Percentiles rank a stretch among this genome's conserved stretches.
These are phyloP conservation scores for Bombus difficillimus DNA, from an alignment of 1,140 invertebrate genomes.

Conservation along the genomic window DNA sequence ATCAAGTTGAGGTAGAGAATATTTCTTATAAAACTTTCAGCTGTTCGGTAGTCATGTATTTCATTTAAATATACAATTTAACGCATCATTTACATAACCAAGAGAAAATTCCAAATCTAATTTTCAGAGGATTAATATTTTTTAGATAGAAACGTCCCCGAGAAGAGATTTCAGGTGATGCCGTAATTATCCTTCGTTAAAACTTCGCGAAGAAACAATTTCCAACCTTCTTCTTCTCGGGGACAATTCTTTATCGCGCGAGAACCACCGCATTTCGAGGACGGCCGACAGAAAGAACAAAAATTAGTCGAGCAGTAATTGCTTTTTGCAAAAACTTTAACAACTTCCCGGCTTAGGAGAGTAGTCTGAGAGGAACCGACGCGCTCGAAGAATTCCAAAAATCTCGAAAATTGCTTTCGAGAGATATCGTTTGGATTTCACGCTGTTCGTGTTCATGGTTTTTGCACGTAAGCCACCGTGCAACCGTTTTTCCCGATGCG, in stretches of 20 bases:
- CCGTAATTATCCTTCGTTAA: slow-evolving; percentile 41
- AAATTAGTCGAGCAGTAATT: slow-evolving; percentile 27
- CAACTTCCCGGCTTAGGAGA: slow-evolving; percentile 4
- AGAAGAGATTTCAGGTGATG: too few species aligned
- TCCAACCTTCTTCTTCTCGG: not conserved
- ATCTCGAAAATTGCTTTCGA: not conserved
- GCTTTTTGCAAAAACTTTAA: slow-evolving; percentile 38
- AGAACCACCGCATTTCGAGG: not conserved
- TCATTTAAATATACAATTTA: not conserved
- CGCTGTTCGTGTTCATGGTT: not conserved
- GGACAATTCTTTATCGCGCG: slow-evolving; percentile 26
- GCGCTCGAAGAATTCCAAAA: not conserved
- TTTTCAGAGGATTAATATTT: slow-evolving; percentile 25
- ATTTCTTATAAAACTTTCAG: not conserved
- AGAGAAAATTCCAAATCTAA: not conserved
- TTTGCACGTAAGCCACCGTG: not conserved
- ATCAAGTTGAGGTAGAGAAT: not conserved
- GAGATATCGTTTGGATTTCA: not conserved
- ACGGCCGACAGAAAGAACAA: not conserved
- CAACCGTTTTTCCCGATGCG: not conserved
- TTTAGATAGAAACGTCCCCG: not conserved
- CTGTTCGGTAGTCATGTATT: not conserved
- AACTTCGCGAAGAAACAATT: slow-evolving; percentile 36
- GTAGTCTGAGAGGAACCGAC: not conserved
- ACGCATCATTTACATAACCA: not conserved